Conservation (phyloP, 2,113 vertebrate species). For the Albula glossodonta region DNA sequence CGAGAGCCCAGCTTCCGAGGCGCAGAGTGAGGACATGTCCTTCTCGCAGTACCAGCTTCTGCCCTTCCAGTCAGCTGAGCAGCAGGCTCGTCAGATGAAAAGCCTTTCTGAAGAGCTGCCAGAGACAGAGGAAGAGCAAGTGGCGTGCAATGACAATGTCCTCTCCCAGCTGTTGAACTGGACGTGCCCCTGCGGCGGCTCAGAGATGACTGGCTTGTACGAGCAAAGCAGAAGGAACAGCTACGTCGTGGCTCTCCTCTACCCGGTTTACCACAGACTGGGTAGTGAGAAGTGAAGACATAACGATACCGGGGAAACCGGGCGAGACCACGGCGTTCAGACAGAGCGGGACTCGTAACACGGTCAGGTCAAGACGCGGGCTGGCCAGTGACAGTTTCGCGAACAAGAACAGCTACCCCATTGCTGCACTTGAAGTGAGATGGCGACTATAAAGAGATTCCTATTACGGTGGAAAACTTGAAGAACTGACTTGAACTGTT, state of each 20-base stretch:
- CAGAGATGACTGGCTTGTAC: constrained; percentile 25
- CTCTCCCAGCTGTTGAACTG: constrained; percentile 23
- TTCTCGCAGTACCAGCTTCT: constrained; percentile 48
- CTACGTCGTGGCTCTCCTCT: constrained; percentile 70
- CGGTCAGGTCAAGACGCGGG: not conserved
- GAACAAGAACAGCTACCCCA: constrained; percentile 24
- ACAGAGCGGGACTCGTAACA: not conserved
- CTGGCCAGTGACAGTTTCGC: not conserved
- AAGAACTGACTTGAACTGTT: constrained; percentile 28
- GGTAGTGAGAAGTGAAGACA: constrained; percentile 58
- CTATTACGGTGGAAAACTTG: constrained; percentile 14
- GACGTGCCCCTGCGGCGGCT: constrained; percentile 41
- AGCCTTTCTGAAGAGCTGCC: constrained; percentile 18
- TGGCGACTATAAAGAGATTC: not conserved
- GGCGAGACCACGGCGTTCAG: not conserved
- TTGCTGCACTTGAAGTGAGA: constrained; percentile 1
- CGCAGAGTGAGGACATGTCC: constrained; percentile 11
- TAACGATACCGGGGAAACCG: not conserved
- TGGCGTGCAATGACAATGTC: not conserved
- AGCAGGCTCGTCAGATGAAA: constrained; percentile 40
- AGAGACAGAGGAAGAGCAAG: not conserved
- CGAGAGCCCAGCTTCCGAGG: constrained; percentile 18
- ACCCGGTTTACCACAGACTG: constrained; percentile 63
- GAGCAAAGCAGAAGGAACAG: constrained; percentile 61
- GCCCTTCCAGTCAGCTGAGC: constrained; percentile 56